Conservation (phyloP, 2,113 vertebrate genomes). For the Candoia aspera region DNA sequence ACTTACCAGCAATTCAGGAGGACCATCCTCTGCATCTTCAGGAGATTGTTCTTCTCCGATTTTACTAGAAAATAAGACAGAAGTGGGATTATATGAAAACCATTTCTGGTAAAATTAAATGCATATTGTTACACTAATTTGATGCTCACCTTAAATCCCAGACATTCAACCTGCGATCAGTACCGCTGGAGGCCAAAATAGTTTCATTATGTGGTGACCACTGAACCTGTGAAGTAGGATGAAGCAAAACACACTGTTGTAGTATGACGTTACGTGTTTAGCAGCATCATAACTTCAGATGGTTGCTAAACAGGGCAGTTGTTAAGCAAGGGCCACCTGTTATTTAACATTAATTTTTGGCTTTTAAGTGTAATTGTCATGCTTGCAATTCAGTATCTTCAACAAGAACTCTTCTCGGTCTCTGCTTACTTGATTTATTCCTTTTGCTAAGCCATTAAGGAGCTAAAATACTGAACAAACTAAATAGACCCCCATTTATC, state of each 20-base stretch:
- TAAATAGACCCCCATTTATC: too few relatives aligned
- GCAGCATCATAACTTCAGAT: not conserved
- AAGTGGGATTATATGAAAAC: fast-evolving
- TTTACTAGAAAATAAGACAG: slow-evolving; percentile 79
- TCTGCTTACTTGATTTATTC: fast-evolving
- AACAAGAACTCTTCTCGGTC: not conserved
- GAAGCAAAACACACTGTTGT: not conserved
- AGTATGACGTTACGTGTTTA: not conserved
- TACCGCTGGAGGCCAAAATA: slow-evolving; percentile 96
- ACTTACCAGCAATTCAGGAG: slow-evolving; percentile 95
- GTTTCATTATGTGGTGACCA: slow-evolving; percentile 99
- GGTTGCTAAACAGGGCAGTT: too few relatives aligned
- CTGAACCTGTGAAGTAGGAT: slow-evolving; percentile 81
- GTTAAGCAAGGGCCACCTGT: too few relatives aligned
- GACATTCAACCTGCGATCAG: slow-evolving; percentile 94
- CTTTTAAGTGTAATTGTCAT: not conserved
- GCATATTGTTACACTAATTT: fast-evolving
- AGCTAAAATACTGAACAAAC: too few relatives aligned
- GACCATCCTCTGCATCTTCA: slow-evolving; percentile 96
- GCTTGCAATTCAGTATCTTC: too few relatives aligned
- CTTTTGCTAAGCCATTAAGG: not conserved
- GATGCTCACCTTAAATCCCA: slow-evolving; percentile 92
- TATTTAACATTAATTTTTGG: fast-evolving
- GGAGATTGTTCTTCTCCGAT: slow-evolving; percentile 98
- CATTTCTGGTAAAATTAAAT: not conserved